Conservation (phyloP, 2,113 vertebrate species). For the Megaleporinus macrocephalus region DNA sequence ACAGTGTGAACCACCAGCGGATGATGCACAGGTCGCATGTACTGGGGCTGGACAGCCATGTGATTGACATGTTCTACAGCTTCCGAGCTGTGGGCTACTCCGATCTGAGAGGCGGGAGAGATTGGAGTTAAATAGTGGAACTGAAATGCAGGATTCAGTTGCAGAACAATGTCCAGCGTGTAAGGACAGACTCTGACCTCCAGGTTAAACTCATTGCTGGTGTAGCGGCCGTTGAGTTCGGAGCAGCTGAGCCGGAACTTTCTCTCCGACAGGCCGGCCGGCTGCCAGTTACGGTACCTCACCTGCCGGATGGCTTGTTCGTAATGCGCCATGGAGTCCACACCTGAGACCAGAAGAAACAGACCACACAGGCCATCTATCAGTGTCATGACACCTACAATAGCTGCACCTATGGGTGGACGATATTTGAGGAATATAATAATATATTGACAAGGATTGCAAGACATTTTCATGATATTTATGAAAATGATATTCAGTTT, state of each 20-base stretch:
- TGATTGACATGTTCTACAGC: constrained; percentile 84
- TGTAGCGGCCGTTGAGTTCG: constrained; percentile 96
- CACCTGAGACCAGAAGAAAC: constrained; percentile 77
- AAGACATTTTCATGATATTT: too few relatives aligned
- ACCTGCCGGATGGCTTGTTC: constrained; percentile 89
- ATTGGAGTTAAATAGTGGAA: neutral
- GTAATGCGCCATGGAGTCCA: constrained; percentile 93
- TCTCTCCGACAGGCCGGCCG: constrained; percentile 76
- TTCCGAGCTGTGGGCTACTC: constrained; percentile 83
- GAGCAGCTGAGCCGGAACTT: constrained; percentile 94
- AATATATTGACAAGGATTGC: too few relatives aligned
- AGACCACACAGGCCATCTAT: constrained; percentile 3
- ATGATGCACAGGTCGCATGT: constrained; percentile 87
- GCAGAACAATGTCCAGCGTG: neutral
- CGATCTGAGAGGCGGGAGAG: constrained; percentile 76
- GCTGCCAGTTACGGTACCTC: constrained; percentile 84
- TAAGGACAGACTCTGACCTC: constrained; percentile 80
- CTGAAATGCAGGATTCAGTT: neutral
- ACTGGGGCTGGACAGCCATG: constrained; percentile 84
- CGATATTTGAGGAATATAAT: too few relatives aligned
- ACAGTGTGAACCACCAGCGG: constrained; percentile 74
- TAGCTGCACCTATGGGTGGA: neutral
- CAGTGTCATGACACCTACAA: neutral
- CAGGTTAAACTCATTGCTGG: constrained; percentile 93
- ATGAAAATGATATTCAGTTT: too few relatives aligned